Evolutionary conservation across 2,888 invertebrate species (phyloP), one percentile per base, ranked within the genome.

Genomic region (Drosophila phalerata): DNA sequence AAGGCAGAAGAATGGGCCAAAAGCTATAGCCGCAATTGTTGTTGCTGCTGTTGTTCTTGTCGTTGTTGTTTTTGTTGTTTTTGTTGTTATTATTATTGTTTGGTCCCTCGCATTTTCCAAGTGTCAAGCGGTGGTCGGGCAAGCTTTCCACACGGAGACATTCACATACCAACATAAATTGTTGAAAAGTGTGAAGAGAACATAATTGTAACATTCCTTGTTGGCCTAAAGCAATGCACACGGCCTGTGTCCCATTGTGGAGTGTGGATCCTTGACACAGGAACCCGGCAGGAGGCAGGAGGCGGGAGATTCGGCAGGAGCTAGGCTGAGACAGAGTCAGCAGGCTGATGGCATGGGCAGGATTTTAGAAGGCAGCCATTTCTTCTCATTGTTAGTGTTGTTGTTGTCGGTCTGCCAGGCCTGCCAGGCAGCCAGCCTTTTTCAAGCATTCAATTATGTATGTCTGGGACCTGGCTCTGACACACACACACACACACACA

Each of bases 161-260:
- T 87, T 77, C 85, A 79, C 87, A 85, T 85, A 86, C 89, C 89
- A 88, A 87, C 89, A 86, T 89, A 86, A 86, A 86, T 89, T 87
- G 82, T 80, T 89, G 80, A 86, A 85, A 86, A 86, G 85, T 86
- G 85, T 86, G 89, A 86, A 86, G 85, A 86, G 85, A 87, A 86
- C 85, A 86, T 86, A 86, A 86, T 89, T 86, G 85, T 89, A 87
- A 86, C 85, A 86, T 86, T 89, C 85, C 85, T 89, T 81, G 89
- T 89, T 82, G 85, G 88, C 85, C 85, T 80, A 85, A 85, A 89
- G 85, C 85, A 86, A 87, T 85, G 89, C 84, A 87, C 77, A 70
- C 70, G 64, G 67, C 67, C 77, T 56, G 73, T 64, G 74, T 65
- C 62, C 74, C 58, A 65, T 69, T 69, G 58, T 53, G 37, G 43